Evolutionary conservation across 2,113 vertebrate species (phyloP), one percentile per base, ranked within the genome.

Genomic region (Sinocyclocheilus maitianheensis): DNA sequence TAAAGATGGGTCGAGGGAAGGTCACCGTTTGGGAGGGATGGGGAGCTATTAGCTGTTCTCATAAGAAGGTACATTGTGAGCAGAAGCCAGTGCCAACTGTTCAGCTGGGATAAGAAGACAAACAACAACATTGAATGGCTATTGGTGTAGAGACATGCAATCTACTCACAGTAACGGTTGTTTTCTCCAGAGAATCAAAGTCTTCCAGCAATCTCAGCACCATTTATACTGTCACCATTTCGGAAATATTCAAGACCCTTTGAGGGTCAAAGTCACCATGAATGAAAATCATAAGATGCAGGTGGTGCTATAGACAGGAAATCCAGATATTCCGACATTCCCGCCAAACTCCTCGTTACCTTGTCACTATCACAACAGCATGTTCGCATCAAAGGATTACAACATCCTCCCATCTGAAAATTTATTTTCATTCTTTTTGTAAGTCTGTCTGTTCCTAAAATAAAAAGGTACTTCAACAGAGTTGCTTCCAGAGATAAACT

Each of bases 381-480:
- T 43, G 65, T 51, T 53, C 34, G 46, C 67, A 89, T 86, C 71
- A 84, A 86, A 85, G 18, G 63, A 80, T 85, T 76, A 77, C 87
- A 75, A 85, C 83, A 85, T 67, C 51, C 43, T 63, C 78, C 81
- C 67, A 58, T 43, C 77, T 60, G 53, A 88, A 88, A 77, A 30
- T 71, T 51, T 87, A 76, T 86, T 86, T 85, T 86, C 82, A 83
- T 77, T 89, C 77, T 46, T 87, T 82, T 37, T 79, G 85, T 63
- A 82, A 71, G 87, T 76, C 88, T 84, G 89, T 86, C 78, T 69
- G 80, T 90, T 88, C 81, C 84, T 71, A 77, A 86, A 93, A 91
- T 90, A 91, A 81, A 71, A 53, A 81, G 51, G 83, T 81, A 76
- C 67, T 86, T 87, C 34, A 91, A 89, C 77, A 87, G 77, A 80